Evolutionary conservation across 2,888 invertebrate genomes (phyloP).

Genomic region (Pteria penguin): DNA sequence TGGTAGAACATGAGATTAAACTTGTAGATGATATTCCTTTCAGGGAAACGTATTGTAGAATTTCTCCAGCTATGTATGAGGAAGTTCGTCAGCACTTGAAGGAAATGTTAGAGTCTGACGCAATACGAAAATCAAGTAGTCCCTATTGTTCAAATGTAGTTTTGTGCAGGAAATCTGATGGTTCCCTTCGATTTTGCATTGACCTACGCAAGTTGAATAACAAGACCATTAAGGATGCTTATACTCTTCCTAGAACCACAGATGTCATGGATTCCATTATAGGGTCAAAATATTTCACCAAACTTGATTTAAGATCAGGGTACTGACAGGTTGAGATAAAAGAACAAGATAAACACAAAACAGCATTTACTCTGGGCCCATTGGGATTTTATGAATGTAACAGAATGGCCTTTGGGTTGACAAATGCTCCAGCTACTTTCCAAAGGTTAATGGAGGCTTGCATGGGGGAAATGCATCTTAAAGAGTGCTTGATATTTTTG

Average conservation of each 20-base stretch:
- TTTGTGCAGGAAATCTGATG: constrained; percentile 20
- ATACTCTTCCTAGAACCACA: constrained; percentile 15
- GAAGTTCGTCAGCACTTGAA: too few species aligned
- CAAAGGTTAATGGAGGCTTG: constrained; percentile 53
- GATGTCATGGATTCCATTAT: constrained; percentile 12
- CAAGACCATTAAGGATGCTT: constrained; percentile 19
- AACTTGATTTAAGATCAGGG: constrained; percentile 37
- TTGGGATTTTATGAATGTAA: constrained; percentile 58
- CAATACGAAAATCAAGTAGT: constrained; percentile 14
- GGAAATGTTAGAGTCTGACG: constrained; percentile 20
- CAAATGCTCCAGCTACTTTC: too few species aligned
- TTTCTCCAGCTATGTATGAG: constrained; percentile 33
- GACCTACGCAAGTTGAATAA: constrained; percentile 29
- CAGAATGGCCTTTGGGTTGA: constrained; percentile 66
- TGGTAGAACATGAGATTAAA: constrained; percentile 33
- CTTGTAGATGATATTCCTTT: constrained; percentile 22
- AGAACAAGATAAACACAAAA: too few species aligned
- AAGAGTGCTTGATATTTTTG: constrained; percentile 33
- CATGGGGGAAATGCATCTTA: constrained; percentile 39
- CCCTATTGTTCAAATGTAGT: constrained; percentile 28
- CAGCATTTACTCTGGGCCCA: constrained; percentile 40
- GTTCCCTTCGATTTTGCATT: constrained; percentile 26
- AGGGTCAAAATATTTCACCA: constrained; percentile 36
- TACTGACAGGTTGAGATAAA: too few species aligned
- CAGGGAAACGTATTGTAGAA: constrained; percentile 25